phyloP scores from a whole-genome alignment of 1,140 invertebrate species.

The Drosophila prosaltans region DNA sequence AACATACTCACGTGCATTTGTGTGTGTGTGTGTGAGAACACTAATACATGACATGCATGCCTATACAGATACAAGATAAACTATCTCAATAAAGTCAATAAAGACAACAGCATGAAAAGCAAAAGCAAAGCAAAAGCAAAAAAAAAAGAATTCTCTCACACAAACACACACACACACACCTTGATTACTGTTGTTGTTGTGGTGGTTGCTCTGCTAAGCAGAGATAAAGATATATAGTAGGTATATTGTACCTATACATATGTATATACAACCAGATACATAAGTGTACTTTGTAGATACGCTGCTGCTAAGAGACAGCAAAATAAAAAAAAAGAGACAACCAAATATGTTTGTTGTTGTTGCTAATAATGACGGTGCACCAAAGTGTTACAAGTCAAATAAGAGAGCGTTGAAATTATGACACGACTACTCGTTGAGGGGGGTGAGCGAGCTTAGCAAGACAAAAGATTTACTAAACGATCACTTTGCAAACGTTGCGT shows the following conservation, averaged over 20 bases:
- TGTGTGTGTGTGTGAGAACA: conserved; percentile 28
- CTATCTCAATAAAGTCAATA: conserved; percentile 14
- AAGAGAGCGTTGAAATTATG: conserved; percentile 11
- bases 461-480: not conserved
- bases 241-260: conserved; percentile 13
- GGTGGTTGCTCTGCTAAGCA: conserved; percentile 25
- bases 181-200: conserved; percentile 26
- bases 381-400: conserved; percentile 2
- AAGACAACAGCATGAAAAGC: not conserved
- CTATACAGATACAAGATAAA: not conserved
- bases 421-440: not conserved
- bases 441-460: not conserved
- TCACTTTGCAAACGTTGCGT: not conserved
- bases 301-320: not conserved
- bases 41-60: not conserved
- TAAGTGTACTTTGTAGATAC: conserved; percentile 14
- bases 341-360: not conserved
- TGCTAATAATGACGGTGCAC: conserved; percentile 11
- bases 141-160: conserved; percentile 22
- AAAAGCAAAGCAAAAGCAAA: not conserved
- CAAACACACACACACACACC: conserved; percentile 25
- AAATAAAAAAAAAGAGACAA: not conserved
- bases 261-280: not conserved
- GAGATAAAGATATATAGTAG: conserved; percentile 21
- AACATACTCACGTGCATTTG: conserved; percentile 48